Evolutionary conservation across 2,888 invertebrate species (phyloP).

Genomic region (Oscheius myriophilus): DNA sequence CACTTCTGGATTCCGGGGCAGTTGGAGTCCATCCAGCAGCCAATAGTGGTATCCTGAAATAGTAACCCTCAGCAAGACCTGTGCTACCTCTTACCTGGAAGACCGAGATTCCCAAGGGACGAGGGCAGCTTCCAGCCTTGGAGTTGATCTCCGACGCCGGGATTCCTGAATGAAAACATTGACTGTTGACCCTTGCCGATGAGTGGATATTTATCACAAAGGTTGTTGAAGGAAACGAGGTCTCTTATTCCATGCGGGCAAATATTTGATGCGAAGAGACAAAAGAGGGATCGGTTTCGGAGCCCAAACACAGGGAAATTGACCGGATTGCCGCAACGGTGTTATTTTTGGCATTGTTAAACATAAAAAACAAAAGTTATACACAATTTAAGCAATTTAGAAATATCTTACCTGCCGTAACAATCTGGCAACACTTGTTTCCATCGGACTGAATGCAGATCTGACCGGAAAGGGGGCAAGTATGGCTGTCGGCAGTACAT

Average conservation of each 20-base stretch:
- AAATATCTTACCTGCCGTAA: constrained; percentile 52
- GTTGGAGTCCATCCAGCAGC: constrained; percentile 69
- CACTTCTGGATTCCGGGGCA: constrained; percentile 70
- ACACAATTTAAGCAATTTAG: too few relatives aligned
- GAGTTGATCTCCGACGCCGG: constrained; percentile 69
- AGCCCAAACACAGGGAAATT: constrained; percentile 26
- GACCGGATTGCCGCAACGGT: constrained; percentile 16
- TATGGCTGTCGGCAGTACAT: constrained; percentile 63
- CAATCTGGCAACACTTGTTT: constrained; percentile 66
- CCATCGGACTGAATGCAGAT: constrained; percentile 67
- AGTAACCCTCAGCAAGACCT: constrained; percentile 12
- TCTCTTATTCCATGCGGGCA: constrained; percentile 8
- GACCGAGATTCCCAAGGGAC: constrained; percentile 64
- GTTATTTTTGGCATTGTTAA: constrained; percentile 9
- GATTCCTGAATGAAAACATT: constrained; percentile 55
- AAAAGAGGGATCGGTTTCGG: constrained; percentile 31
- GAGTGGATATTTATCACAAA: too few relatives aligned
- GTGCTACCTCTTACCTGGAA: constrained; percentile 33
- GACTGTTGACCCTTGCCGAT: too few relatives aligned
- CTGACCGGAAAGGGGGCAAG: constrained; percentile 67
- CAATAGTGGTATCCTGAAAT: constrained; percentile 63
- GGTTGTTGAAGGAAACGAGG: constrained; percentile 2
- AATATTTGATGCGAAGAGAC: constrained; percentile 28
- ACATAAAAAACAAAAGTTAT: neutral
- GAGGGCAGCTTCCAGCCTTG: constrained; percentile 66